phyloP scores from a whole-genome alignment of 2,113 vertebrate species.

The Felis catus region F.catus_Fca126_mat1.0 CM031416.1:141144001-141144500 shows the following conservation, averaged over 20 bases:
- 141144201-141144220: background rate
- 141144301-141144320: rapidly evolving
- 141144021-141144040: background rate
- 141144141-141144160: background rate
- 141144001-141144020: background rate
- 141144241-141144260: background rate
- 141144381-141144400: background rate
- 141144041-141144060: background rate
- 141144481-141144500: rapidly evolving
- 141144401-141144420: background rate
- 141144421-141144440: rapidly evolving
- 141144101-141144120: too few species aligned
- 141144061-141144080: background rate
- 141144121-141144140: background rate
- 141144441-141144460: background rate
- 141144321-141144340: background rate
- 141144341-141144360: background rate
- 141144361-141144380: background rate
- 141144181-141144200: background rate
- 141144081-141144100: background rate
- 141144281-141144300: background rate
- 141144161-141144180: background rate
- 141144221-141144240: rapidly evolving
- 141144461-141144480: background rate
- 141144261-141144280: rapidly evolving